Percentiles rank a stretch among this genome's conserved stretches.
phyloP scores from a whole-genome alignment of 30 jellyfish, hydroid and myxozoan genomes.

The Calvadosia cruxmelitensis region DNA sequence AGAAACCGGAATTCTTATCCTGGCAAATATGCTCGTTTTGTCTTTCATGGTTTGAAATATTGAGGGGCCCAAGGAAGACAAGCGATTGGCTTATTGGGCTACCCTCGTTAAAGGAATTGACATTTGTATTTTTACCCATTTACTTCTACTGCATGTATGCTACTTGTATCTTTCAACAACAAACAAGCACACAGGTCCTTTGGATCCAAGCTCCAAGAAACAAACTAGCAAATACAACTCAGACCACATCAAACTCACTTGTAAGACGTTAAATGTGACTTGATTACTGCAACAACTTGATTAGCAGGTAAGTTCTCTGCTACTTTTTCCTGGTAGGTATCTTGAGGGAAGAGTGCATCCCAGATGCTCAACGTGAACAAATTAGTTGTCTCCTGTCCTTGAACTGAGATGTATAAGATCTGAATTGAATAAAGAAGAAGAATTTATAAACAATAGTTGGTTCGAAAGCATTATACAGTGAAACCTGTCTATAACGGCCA shows the following conservation, averaged over 20 bases:
- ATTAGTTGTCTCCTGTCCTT: conserved; percentile 63
- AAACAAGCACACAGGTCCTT: conserved; percentile 83
- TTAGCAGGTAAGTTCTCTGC: conserved; percentile 30
- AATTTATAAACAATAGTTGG: too few relatives aligned
- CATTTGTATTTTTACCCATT: too few relatives aligned
- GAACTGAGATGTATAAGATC: conserved; percentile 80
- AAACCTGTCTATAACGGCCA: too few relatives aligned
- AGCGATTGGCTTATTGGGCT: too few relatives aligned
- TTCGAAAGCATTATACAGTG: too few relatives aligned
- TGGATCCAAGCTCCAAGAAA: conserved; percentile 32
- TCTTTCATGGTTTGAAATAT: too few relatives aligned
- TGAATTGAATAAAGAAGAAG: neutral
- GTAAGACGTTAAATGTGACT: conserved; percentile 18
- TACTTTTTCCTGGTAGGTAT: conserved; percentile 18
- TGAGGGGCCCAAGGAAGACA: too few relatives aligned
- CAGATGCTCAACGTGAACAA: conserved; percentile 48
- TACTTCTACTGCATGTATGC: too few relatives aligned
- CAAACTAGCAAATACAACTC: conserved; percentile 12
- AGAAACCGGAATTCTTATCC: too few relatives aligned
- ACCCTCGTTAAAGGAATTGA: too few relatives aligned
- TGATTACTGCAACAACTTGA: conserved; percentile 15
- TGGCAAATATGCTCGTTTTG: too few relatives aligned
- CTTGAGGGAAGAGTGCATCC: conserved; percentile 64
- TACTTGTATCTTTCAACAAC: conserved; percentile 46
- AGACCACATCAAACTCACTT: conserved; percentile 22